Percentiles rank a stretch among this genome's conserved stretches.
These are phyloP conservation scores for Xiphias gladius DNA, from an alignment of 2,113 vertebrate genomes.

Conservation along the genomic window DNA sequence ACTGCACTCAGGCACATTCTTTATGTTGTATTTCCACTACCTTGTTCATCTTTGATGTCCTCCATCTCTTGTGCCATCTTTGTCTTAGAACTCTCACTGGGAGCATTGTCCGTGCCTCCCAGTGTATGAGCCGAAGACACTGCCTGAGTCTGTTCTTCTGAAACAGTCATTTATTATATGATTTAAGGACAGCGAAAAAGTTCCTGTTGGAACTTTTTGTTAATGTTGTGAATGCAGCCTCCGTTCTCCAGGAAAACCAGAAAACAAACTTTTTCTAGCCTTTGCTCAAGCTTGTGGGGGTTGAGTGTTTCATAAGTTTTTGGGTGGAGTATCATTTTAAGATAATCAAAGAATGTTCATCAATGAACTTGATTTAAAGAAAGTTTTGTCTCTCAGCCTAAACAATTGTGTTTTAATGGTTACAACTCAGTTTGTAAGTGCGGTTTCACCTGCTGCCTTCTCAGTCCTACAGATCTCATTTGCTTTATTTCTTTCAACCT, in stretches of 20 bases:
- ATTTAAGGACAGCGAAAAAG: neutral
- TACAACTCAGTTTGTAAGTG: too few species aligned
- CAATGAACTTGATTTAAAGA: too few species aligned
- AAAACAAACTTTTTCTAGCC: too few species aligned
- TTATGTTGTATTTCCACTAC: neutral
- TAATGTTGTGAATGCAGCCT: neutral
- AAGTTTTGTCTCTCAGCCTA: too few species aligned
- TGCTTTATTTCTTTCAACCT: too few species aligned
- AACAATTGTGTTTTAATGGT: too few species aligned
- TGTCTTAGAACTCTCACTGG: neutral
- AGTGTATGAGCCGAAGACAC: neutral
- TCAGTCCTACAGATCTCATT: too few species aligned
- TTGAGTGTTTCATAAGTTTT: too few species aligned
- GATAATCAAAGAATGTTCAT: too few species aligned
- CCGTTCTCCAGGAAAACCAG: neutral
- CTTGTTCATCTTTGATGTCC: conserved; percentile 5
- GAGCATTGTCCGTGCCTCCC: neutral
- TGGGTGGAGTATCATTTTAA: too few species aligned
- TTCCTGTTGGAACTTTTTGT: neutral
- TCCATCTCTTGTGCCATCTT: neutral
- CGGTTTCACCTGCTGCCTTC: too few species aligned
- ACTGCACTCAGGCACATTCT: neutral
- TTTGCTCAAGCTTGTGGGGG: too few species aligned
- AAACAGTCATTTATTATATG: neutral
- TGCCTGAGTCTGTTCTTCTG: neutral